Conservation (phyloP, 2,888 invertebrate species). For the Polydesmus complanatus region DNA sequence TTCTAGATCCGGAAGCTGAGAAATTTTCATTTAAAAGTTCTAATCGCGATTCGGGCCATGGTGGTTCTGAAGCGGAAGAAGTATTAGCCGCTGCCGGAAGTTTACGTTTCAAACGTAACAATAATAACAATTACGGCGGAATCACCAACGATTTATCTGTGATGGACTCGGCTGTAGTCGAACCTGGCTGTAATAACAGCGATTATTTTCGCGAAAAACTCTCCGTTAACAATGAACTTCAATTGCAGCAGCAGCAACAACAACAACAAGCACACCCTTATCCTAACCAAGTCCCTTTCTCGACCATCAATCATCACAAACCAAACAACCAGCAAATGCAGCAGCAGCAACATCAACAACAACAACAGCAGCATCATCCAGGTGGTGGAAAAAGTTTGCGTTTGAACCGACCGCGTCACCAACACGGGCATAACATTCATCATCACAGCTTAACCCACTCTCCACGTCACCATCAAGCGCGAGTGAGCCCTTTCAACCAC, state of each 20-base stretch:
- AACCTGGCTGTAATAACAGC: conserved; percentile 28
- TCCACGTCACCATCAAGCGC: conserved; percentile 28
- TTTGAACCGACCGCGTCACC: conserved; percentile 32
- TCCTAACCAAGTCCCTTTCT: conserved; percentile 3
- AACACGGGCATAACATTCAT: conserved; percentile 36
- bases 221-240: conserved; percentile 4
- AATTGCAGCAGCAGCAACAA: conserved; percentile 25
- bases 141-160: conserved; percentile 17
- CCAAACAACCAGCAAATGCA: conserved; percentile 4
- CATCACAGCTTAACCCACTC: conserved; percentile 25
- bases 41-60: conserved; percentile 39
- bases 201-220: conserved; percentile 14
- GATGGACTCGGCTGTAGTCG: conserved; percentile 14
- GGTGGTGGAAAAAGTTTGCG: conserved; percentile 29
- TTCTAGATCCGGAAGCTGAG: conserved; percentile 17
- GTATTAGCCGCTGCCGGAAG: conserved; percentile 39
- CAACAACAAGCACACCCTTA: conserved; percentile 3
- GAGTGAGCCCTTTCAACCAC: conserved; percentile 50
- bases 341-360: conserved; percentile 16
- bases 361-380: conserved; percentile 14
- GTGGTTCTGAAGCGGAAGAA: conserved; percentile 51
- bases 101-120: conserved; percentile 13
- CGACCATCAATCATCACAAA: not conserved
- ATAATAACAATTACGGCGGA: conserved; percentile 16
- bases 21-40: conserved; percentile 17